phyloP scores from a whole-genome alignment of 1,140 invertebrate genomes.

The Trachymyrmex cornetzi region DNA sequence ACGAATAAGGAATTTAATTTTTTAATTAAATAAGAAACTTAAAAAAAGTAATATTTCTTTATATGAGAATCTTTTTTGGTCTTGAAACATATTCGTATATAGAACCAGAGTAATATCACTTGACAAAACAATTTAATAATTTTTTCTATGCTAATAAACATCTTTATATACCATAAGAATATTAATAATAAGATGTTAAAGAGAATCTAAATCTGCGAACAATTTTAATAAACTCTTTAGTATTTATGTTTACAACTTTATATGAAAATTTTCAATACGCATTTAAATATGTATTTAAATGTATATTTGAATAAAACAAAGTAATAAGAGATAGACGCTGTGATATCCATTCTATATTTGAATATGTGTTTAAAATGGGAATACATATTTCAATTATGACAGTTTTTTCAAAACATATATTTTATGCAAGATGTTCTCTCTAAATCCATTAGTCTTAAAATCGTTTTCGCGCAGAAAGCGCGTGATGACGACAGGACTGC shows the following conservation, averaged over 20 bases:
- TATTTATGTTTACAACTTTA: not conserved
- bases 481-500: not conserved
- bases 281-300: not conserved
- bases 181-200: too few relatives aligned
- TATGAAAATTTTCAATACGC: too few relatives aligned
- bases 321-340: too few relatives aligned
- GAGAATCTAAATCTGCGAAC: too few relatives aligned
- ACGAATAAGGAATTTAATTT: not conserved
- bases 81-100: too few relatives aligned
- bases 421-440: not conserved
- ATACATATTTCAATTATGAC: conserved; percentile 1
- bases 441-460: conserved; percentile 57
- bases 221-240: too few relatives aligned
- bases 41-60: not conserved
- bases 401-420: not conserved
- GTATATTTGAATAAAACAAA: not conserved
- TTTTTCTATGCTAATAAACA: too few relatives aligned
- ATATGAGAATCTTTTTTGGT: not conserved
- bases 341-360: not conserved
- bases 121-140: too few relatives aligned
- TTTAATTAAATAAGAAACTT: not conserved
- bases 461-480: conserved; percentile 42
- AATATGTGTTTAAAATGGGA: not conserved
- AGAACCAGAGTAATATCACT: too few relatives aligned
- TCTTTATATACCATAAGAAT: too few relatives aligned